These are phyloP conservation scores for Lepus timidus DNA, from an alignment of 2,113 vertebrate genomes.

Conservation along the genomic window DNA sequence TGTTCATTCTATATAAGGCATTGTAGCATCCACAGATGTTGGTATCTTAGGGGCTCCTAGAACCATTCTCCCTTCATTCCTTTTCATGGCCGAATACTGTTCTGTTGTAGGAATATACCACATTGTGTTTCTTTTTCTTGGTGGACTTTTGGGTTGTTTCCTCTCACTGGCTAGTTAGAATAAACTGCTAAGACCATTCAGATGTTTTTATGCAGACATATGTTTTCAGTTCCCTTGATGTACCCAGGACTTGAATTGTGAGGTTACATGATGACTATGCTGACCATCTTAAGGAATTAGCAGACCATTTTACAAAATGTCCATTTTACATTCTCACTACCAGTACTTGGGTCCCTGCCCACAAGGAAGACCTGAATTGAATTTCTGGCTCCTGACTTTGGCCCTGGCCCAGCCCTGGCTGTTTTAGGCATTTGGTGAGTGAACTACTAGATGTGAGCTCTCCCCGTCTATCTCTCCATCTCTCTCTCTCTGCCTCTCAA, in stretches of 20 bases:
- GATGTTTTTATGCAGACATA: background rate
- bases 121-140: slow-evolving; percentile 23
- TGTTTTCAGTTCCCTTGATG: slow-evolving; percentile 3
- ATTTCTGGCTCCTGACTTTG: too few species aligned
- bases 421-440: too few species aligned
- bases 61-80: background rate
- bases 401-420: too few species aligned
- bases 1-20: too few species aligned
- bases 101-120: background rate
- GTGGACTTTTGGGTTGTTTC: background rate
- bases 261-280: background rate
- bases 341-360: too few species aligned
- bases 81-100: slow-evolving; percentile 24
- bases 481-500: too few species aligned
- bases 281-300: background rate
- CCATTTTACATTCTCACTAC: too few species aligned
- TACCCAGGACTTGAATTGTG: background rate
- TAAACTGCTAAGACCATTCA: background rate
- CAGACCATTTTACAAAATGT: background rate
- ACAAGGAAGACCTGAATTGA: too few species aligned
- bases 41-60: background rate
- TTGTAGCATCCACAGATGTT: background rate
- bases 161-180: background rate
- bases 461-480: too few species aligned
- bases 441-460: too few species aligned